Base-by-base conservation (phyloP, 1,140 invertebrate species). In the Drosophila funebris region DNA sequence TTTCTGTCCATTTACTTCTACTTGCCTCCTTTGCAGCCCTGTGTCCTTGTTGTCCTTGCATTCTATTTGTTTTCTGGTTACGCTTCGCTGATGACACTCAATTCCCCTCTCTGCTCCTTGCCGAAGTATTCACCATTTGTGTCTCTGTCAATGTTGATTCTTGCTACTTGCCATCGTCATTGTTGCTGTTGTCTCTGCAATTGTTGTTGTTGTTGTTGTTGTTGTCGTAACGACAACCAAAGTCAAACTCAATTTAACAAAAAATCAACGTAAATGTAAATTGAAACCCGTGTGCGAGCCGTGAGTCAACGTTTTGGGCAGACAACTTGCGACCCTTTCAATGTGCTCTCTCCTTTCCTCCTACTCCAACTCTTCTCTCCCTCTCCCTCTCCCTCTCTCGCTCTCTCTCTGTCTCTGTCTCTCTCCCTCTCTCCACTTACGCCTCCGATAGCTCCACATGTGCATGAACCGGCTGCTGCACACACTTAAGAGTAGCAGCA, bases 201-300 rank as follows among this genome's bases (percentile, higher is more conserved):
- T n/a, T n/a, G 46, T 29, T 53, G 57, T 14, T 44, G 24, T 11
- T 44, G 16, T 13, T 39, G 70, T 18, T 48, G 20, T 43, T 24
- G 61, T 53, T 67, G 36, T 24, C 37, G 62, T 29, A 72, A 33
- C 75, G 80, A 76, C 80, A 78, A 50, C 72, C 62, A 79, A 79
- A 84, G 80, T 84, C 80, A 84, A 84, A 84, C 80, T 72, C 80
- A 79, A 84, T 84, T 84, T 84, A 84, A 84, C 81, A 84, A 84
- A 84, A 84, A 84, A 84, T 84, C 80, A 84, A 84, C 80, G 80
- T 84, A 71, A 84, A 84, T 84, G 80, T 79, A 84, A 84, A 84
- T 84, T 84, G 80, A 84, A 84, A 84, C 80, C 75, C 54, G 72
- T 67, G 56, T 67, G 61, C 61, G 68, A 72, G 60, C 68, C 73